Percentiles rank a stretch among this genome's conserved stretches.
Evolutionary conservation across 2,797 vertebrate genomes (phyloP).

Genomic region (Sebastolobus alascanus): DNA sequence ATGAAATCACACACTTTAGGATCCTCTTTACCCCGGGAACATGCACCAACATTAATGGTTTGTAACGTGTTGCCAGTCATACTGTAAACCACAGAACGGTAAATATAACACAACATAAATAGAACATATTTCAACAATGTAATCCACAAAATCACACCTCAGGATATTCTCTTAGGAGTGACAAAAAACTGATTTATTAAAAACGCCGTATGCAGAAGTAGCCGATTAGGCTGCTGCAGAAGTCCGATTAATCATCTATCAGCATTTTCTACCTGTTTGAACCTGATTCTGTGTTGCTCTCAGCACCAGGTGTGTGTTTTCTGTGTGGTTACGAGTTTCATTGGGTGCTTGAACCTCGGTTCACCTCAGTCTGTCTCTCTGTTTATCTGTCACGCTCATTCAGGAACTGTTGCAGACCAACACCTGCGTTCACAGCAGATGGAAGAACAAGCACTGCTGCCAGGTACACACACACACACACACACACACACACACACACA

Average conservation of each 20-base stretch:
- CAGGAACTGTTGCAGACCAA: slow-evolving; percentile 94
- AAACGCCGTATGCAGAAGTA: too few relatives aligned
- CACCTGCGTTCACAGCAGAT: slow-evolving; percentile 92
- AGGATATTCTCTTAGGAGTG: neutral
- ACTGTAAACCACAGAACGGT: too few relatives aligned
- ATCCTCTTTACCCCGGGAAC: too few relatives aligned
- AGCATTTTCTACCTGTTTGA: neutral
- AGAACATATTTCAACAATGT: too few relatives aligned
- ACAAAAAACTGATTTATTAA: too few relatives aligned
- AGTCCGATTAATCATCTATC: too few relatives aligned
- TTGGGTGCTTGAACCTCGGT: neutral
- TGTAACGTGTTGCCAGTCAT: too few relatives aligned
- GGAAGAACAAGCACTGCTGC: slow-evolving; percentile 93
- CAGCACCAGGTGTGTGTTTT: neutral
- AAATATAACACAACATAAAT: too few relatives aligned
- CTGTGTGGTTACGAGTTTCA: neutral
- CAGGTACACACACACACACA: slow-evolving; percentile 87
- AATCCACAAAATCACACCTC: too few relatives aligned
- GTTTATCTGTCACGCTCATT: slow-evolving; percentile 66
- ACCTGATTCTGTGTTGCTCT: neutral
- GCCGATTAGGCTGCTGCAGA: too few relatives aligned
- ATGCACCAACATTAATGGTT: too few relatives aligned
- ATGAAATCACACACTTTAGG: too few relatives aligned
- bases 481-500: slow-evolving; percentile 15
- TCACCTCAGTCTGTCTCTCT: slow-evolving; percentile 19